A percentile compares a stretch with the other conserved stretches of the same genome.
phyloP scores from a whole-genome alignment of 2,888 invertebrate species.

The Athalia rosae region DNA sequence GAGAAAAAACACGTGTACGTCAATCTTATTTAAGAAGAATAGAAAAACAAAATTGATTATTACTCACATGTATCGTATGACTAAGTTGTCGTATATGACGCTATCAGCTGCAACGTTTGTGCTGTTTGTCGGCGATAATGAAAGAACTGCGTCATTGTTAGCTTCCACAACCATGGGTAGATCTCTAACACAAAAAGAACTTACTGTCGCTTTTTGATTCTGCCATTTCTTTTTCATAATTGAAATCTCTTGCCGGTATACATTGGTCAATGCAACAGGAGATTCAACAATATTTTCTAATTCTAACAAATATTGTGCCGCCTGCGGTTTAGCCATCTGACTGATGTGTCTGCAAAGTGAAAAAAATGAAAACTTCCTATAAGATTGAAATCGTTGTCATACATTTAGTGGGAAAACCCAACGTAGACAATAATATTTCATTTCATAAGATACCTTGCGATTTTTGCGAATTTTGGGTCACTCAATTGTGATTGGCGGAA shows the following conservation, averaged over 20 bases:
- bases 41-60: not conserved
- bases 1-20: constrained; percentile 26
- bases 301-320: constrained; percentile 53
- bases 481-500: constrained; percentile 12
- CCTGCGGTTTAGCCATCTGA: constrained; percentile 45
- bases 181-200: not conserved
- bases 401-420: not conserved
- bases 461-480: constrained; percentile 1
- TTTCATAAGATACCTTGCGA: constrained; percentile 11
- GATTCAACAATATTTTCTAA: constrained; percentile 57
- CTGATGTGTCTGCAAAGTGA: constrained; percentile 52
- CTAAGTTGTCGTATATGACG: constrained; percentile 62
- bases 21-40: not conserved
- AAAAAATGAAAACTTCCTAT: not conserved
- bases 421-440: not conserved
- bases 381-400: not conserved
- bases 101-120: constrained; percentile 38
- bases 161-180: constrained; percentile 8
- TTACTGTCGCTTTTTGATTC: constrained; percentile 2
- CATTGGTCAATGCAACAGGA: constrained; percentile 48
- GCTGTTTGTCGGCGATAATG: not conserved
- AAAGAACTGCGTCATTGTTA: not conserved
- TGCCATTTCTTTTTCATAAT: constrained; percentile 1
- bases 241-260: constrained; percentile 32
- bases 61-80: constrained; percentile 61